A percentile compares a stretch with the other conserved stretches of the same genome.
Evolutionary conservation across 2,113 vertebrate species (phyloP).

Genomic region (Struthidea cinerea): DNA sequence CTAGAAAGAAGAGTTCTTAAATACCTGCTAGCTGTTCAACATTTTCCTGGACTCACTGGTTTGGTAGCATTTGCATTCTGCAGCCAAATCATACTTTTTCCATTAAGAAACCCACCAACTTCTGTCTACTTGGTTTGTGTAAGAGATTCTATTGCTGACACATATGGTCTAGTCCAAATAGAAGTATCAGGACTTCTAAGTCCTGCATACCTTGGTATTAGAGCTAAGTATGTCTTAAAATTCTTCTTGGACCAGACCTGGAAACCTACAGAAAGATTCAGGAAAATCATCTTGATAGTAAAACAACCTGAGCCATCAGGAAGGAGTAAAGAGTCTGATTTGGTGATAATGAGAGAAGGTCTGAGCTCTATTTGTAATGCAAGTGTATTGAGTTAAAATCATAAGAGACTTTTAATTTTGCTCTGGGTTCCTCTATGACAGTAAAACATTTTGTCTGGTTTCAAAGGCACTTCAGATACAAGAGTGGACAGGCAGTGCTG

Average conservation of each 20-base stretch:
- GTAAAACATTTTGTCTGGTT: not conserved
- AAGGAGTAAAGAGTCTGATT: not conserved
- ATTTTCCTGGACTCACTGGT: not conserved
- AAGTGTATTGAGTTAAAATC: not conserved
- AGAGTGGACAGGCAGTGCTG: not conserved
- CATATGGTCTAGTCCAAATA: not conserved
- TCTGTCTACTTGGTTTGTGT: not conserved
- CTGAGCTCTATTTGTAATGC: not conserved
- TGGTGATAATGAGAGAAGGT: not conserved
- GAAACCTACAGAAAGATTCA: not conserved
- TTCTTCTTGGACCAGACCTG: not conserved
- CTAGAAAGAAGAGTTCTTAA: not conserved
- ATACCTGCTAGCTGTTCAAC: not conserved
- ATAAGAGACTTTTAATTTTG: not conserved
- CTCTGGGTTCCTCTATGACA: not conserved
- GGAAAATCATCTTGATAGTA: not conserved
- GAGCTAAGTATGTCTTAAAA: not conserved
- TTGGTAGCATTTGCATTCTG: not conserved
- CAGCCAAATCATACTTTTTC: not conserved
- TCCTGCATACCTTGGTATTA: not conserved
- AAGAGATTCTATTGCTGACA: not conserved
- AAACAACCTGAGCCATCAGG: not conserved
- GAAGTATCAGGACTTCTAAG: not conserved
- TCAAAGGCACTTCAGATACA: not conserved
- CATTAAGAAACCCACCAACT: not conserved